These are phyloP conservation scores for Actenoides hombroni DNA, from an alignment of 2,113 vertebrate species.

Conservation along the genomic window DNA sequence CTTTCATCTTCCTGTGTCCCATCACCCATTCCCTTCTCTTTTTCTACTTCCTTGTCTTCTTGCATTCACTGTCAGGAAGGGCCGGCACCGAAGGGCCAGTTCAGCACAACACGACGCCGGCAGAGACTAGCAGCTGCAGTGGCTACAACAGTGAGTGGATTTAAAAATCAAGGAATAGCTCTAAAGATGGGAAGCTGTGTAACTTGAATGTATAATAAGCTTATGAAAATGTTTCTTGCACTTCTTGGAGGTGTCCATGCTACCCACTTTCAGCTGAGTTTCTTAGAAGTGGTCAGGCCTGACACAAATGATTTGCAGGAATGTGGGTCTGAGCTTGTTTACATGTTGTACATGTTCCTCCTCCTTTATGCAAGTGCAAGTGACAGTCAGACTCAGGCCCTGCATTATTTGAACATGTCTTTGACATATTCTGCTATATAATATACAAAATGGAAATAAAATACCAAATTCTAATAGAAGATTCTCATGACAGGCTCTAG, in stretches of 20 bases:
- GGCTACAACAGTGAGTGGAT: conserved; percentile 85
- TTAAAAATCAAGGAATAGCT: conserved; percentile 68
- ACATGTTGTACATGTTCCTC: not conserved
- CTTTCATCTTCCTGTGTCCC: conserved; percentile 61
- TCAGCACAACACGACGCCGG: conserved; percentile 78
- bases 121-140: conserved; percentile 83
- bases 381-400: not conserved
- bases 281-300: not conserved
- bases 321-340: not conserved
- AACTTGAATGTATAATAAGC: not conserved
- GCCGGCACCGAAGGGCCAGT: conserved; percentile 80
- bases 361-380: not conserved
- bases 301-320: not conserved
- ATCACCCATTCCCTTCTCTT: conserved; percentile 53
- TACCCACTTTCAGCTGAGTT: not conserved
- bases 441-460: not conserved
- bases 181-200: conserved; percentile 52
- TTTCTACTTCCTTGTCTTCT: conserved; percentile 71
- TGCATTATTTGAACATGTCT: not conserved
- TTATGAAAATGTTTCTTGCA: conserved; percentile 1
- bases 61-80: conserved; percentile 83
- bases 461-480: not conserved
- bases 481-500: not conserved
- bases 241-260: not conserved
- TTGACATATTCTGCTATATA: not conserved